Conservation (phyloP, 2,797 vertebrate genomes). For the Sebastes flavidus region DNA sequence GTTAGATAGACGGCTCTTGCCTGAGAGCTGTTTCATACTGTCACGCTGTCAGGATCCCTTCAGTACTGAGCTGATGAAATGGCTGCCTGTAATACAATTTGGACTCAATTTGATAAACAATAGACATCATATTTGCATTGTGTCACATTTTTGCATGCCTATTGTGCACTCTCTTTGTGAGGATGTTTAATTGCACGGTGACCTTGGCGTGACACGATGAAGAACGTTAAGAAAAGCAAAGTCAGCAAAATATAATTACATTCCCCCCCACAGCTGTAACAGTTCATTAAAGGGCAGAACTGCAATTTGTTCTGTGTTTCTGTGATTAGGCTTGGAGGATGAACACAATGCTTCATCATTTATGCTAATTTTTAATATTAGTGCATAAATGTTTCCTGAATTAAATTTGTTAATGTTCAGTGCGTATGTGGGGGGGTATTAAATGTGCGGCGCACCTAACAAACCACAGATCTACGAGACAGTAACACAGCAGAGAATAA, state of each 20-base stretch:
- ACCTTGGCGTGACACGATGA: slow-evolving; percentile 56
- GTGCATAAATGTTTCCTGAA: slow-evolving; percentile 21
- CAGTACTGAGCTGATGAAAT: slow-evolving; percentile 51
- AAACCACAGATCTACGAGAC: slow-evolving; percentile 37
- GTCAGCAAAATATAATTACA: slow-evolving; percentile 66
- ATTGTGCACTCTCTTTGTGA: slow-evolving; percentile 18
- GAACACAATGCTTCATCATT: slow-evolving; percentile 38
- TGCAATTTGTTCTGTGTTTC: slow-evolving; percentile 29
- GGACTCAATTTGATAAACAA: slow-evolving; percentile 44
- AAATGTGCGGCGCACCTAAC: slow-evolving; percentile 21
- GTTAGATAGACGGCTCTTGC: slow-evolving; percentile 47
- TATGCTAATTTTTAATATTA: slow-evolving; percentile 33
- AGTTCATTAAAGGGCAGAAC: slow-evolving; percentile 34
- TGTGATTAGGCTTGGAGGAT: slow-evolving; percentile 39
- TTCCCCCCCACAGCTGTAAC: slow-evolving; percentile 25
- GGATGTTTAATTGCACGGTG: slow-evolving; percentile 44
- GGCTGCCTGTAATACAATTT: slow-evolving; percentile 37
- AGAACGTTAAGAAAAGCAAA: slow-evolving; percentile 50
- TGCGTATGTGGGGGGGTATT: not conserved
- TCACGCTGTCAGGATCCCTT: slow-evolving; percentile 55
- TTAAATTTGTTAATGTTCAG: slow-evolving; percentile 26
- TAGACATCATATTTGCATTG: slow-evolving; percentile 15
- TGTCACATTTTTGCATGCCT: slow-evolving; percentile 28
- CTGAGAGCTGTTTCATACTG: slow-evolving; percentile 49
- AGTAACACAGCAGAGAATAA: slow-evolving; percentile 39